Conservation (phyloP, 2,797 vertebrate species). For the Cossypha heuglini region DNA sequence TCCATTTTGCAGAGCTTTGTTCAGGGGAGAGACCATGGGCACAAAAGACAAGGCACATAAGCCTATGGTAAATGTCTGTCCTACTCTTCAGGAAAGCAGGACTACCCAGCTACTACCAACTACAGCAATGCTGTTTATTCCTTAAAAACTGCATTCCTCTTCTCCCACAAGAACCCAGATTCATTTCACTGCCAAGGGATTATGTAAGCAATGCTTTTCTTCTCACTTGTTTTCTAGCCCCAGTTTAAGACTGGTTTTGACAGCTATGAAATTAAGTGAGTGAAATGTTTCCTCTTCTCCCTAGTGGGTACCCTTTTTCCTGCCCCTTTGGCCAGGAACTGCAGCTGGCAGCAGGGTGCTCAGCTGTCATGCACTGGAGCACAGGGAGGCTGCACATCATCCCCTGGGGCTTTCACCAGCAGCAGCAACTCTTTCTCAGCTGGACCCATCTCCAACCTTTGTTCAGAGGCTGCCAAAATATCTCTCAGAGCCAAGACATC, state of each 20-base stretch:
- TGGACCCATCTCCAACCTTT: neutral
- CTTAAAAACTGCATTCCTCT: slow-evolving; percentile 2
- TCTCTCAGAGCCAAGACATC: neutral
- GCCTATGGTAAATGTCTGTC: neutral
- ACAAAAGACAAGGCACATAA: neutral
- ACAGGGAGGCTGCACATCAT: neutral
- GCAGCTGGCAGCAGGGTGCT: neutral
- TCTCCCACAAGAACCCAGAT: neutral
- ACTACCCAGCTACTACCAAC: neutral
- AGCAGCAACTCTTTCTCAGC: neutral
- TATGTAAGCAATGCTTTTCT: slow-evolving; percentile 1
- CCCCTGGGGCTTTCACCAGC: neutral
- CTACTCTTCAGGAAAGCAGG: neutral
- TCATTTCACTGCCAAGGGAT: neutral
- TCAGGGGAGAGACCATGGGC: neutral
- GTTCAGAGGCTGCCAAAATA: neutral
- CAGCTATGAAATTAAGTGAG: neutral
- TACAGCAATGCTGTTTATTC: neutral
- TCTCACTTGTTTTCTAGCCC: neutral
- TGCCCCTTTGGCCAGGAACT: rapidly evolving
- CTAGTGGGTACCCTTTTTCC: neutral
- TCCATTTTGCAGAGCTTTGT: neutral
- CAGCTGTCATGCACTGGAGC: rapidly evolving
- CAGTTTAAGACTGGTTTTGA: neutral
- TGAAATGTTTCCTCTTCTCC: neutral